A percentile compares a stretch with the other conserved stretches of the same genome.
Evolutionary conservation across 30 jellyfish, hydroid and myxozoan species (phyloP).

Genomic region (Pseudorhiza aurosa): DNA sequence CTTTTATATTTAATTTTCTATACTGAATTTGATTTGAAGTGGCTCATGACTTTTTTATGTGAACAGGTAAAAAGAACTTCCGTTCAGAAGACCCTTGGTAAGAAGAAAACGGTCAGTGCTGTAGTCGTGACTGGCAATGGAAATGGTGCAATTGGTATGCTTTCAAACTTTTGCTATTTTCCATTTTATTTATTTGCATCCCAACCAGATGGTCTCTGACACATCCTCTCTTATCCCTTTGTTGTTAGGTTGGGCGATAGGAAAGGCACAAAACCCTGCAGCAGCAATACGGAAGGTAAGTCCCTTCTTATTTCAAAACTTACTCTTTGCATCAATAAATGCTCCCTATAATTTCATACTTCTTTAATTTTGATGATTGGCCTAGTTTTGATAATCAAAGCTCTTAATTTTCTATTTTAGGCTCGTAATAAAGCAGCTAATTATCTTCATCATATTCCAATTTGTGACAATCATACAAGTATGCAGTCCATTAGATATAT

Average conservation of each 20-base stretch:
- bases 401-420: conserved; percentile 36
- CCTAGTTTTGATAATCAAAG: no score
- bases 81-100: conserved; percentile 88
- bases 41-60: no score
- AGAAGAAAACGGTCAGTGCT: conserved; percentile 87
- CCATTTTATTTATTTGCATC: not conserved
- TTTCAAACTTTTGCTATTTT: not conserved
- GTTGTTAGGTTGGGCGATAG: conserved; percentile 94
- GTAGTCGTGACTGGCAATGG: conserved; percentile 91
- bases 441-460: conserved; percentile 79
- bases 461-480: conserved; percentile 89
- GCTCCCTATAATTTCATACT: no score
- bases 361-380: no score
- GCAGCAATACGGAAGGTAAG: conserved; percentile 95
- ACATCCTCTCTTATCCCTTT: no score
- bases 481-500: not conserved
- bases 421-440: conserved; percentile 95
- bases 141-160: conserved; percentile 88
- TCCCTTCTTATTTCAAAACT: no score
- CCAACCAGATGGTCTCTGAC: not conserved
- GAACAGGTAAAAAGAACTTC: conserved; percentile 86
- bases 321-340: no score
- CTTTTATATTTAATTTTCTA: no score
- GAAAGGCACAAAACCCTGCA: conserved; percentile 75
- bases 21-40: no score